Evolutionary conservation across 2,888 invertebrate genomes (phyloP).

Genomic region (Amitus sp.): DNA sequence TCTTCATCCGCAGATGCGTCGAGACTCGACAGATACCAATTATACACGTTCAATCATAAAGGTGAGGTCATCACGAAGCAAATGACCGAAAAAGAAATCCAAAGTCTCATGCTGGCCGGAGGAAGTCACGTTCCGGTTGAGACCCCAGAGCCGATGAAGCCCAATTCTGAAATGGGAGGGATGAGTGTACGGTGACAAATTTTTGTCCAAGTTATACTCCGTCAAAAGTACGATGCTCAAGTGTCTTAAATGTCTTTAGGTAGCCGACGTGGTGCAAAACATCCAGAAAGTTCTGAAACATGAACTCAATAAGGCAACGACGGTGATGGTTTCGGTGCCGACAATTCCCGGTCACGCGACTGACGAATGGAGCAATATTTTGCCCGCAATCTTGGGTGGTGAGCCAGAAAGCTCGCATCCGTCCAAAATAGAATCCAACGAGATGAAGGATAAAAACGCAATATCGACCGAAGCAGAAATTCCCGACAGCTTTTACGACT

Average conservation of each 20-base stretch:
- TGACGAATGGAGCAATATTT: constrained; percentile 78
- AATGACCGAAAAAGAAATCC: constrained; percentile 87
- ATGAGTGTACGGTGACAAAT: constrained; percentile 22
- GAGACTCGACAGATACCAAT: constrained; percentile 86
- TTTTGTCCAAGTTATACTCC: neutral
- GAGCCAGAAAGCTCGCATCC: constrained; percentile 63
- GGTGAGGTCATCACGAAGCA: constrained; percentile 84
- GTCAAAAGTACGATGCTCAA: too few species aligned
- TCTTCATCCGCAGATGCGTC: constrained; percentile 84
- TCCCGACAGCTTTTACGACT: constrained; percentile 21
- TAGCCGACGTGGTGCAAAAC: constrained; percentile 83
- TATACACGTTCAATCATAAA: constrained; percentile 86
- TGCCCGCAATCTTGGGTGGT: constrained; percentile 83
- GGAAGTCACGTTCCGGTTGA: constrained; percentile 69
- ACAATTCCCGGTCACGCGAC: constrained; percentile 61
- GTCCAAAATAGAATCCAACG: constrained; percentile 11
- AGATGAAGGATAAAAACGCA: constrained; percentile 50
- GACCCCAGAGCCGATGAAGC: constrained; percentile 48
- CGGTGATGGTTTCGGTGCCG: constrained; percentile 51
- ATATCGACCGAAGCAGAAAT: constrained; percentile 10
- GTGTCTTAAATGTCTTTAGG: constrained; percentile 54
- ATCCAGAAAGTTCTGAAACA: constrained; percentile 86
- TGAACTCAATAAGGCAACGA: constrained; percentile 71
- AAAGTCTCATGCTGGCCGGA: constrained; percentile 84
- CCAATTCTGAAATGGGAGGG: constrained; percentile 19